Base-by-base conservation (phyloP, 2,113 vertebrate species). In the Anser cygnoides region DNA sequence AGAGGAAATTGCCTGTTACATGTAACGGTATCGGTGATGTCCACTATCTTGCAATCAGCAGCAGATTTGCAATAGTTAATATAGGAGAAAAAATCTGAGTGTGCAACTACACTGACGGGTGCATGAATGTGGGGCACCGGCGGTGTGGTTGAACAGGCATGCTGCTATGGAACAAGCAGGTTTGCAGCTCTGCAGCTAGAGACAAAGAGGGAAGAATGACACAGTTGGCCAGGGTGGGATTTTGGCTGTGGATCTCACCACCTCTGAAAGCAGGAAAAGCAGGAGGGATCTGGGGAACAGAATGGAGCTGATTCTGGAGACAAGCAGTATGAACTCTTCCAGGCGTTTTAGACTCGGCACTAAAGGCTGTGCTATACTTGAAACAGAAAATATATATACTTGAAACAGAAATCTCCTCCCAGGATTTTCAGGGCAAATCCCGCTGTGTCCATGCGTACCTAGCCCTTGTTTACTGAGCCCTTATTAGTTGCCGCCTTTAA, bases 391-490 rank as follows among this genome's bases (percentile, higher is more conserved):
- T 39, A 39, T 39, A 39, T 39, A 39, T 39, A 39, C 39, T 39
- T 39, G 67, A 58, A 76, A 89, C 1, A 0, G 67, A 76, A 83
- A 28, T 6, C 16, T 31, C 44, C 31, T 17, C 37, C 11, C 6
- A 20, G 16, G 28, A 57, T 46, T 90, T 76, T 65, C 74, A 74
- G 46, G 74, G 35, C 20, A 89, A 84, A 59, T 16, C 6, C 16
- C 6, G 63, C 1, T 0, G 13, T 84, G 26, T 29, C 5, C 0
- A 4, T 54, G 19, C 13, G 58, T 14, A 44, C 6, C 72, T 89
- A 0, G 0, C 8, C 20, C n/a, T 66, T 28, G 16, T 59, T 61
- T 52, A 70, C 33, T 57, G 23, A 83, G 26, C 20, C 57, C 10
- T 0, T 15, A 6, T 2, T 63, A 31, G n/a, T 35, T 70, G 5